Conservation (phyloP, 2,113 vertebrate species). For the Catharus minimus region DNA sequence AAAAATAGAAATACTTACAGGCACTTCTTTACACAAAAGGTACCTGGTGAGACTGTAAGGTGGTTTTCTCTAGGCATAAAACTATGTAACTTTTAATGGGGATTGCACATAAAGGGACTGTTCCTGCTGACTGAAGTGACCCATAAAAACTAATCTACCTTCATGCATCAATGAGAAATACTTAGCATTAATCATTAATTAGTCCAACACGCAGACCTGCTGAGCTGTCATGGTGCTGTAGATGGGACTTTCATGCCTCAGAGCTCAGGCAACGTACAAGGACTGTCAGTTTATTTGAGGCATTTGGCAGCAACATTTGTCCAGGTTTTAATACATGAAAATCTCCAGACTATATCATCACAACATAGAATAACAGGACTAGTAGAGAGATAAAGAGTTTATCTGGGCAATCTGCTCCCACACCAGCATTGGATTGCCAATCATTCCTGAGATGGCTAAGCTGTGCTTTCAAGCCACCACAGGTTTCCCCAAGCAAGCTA, state of each 20-base stretch:
- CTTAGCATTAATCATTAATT: neutral
- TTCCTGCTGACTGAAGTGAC: constrained; percentile 1
- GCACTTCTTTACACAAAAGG: neutral
- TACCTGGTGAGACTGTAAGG: neutral
- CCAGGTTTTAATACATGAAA: neutral
- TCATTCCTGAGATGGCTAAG: neutral
- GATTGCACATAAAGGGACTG: neutral
- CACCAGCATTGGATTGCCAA: neutral
- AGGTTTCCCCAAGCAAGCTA: neutral
- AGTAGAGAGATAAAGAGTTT: neutral
- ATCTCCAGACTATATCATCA: neutral
- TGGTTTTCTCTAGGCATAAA: neutral
- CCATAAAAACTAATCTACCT: constrained; percentile 13
- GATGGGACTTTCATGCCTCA: neutral
- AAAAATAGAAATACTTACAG: neutral
- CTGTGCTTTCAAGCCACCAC: neutral
- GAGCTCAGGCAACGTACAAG: neutral
- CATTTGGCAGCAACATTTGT: neutral
- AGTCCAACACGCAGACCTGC: neutral
- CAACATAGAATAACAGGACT: rapidly evolving
- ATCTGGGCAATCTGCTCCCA: neutral
- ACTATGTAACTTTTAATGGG: neutral
- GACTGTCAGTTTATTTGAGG: neutral
- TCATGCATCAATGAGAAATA: neutral
- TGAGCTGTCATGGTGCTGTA: neutral